A percentile compares a stretch with the other conserved stretches of the same genome.
Conservation (phyloP, 1,140 invertebrate species). For the Doryteuthis pealeii region DNA sequence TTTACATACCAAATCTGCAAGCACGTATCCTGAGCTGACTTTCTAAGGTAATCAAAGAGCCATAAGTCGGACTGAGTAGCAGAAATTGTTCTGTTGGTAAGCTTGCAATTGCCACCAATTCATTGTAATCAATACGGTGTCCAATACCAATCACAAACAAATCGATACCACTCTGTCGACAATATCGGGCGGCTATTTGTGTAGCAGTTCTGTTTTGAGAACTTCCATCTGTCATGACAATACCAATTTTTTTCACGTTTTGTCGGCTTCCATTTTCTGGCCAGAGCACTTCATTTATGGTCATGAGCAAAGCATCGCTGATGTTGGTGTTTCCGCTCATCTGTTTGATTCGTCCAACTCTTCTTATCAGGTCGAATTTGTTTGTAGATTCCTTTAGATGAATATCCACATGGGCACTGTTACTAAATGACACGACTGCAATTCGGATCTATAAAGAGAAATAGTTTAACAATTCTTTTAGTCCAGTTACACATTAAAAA, state of each 20-base stretch:
- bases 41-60: neutral
- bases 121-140: constrained; percentile 27
- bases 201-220: constrained; percentile 38
- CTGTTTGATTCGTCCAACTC: neutral
- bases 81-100: neutral
- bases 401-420: neutral
- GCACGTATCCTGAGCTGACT: too few relatives aligned
- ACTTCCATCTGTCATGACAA: constrained; percentile 51
- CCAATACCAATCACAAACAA: constrained; percentile 49
- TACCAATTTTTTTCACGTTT: constrained; percentile 33
- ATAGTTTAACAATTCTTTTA: too few relatives aligned
- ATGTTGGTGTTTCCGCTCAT: constrained; percentile 23
- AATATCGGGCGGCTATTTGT: constrained; percentile 28
- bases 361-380: neutral
- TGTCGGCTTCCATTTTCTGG: constrained; percentile 29
- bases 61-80: neutral
- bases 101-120: constrained; percentile 38
- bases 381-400: neutral
- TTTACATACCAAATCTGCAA: too few relatives aligned
- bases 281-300: constrained; percentile 33
- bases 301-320: constrained; percentile 29
- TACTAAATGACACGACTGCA: neutral
- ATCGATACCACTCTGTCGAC: constrained; percentile 21
- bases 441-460: neutral
- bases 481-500: too few relatives aligned